phyloP scores from a whole-genome alignment of 2,113 vertebrate species.

The Oostethus manadensis region DNA sequence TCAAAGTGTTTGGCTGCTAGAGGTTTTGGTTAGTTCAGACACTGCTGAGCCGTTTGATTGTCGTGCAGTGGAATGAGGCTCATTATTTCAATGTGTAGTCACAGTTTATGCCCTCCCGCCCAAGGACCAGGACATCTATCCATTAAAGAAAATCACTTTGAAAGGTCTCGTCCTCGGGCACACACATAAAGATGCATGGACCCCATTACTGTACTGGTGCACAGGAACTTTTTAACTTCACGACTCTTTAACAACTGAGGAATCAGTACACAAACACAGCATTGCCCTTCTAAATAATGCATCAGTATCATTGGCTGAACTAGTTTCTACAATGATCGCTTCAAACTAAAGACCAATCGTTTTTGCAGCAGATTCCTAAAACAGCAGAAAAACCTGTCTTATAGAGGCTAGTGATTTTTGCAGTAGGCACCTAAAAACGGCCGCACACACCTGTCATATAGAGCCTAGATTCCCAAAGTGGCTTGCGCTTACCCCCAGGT shows the following conservation, averaged over 20 bases:
- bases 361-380: not conserved
- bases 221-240: constrained; percentile 24
- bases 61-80: constrained; percentile 48
- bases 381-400: too few species aligned
- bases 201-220: constrained; percentile 18
- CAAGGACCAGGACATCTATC: constrained; percentile 43
- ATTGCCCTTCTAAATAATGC: constrained; percentile 16
- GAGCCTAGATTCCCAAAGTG: too few species aligned
- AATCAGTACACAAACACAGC: not conserved
- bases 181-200: constrained; percentile 6
- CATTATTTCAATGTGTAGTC: constrained; percentile 70
- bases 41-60: constrained; percentile 16
- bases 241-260: constrained; percentile 21
- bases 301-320: not conserved
- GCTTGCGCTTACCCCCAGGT: too few species aligned
- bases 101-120: constrained; percentile 51
- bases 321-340: too few species aligned
- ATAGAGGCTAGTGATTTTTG: too few species aligned
- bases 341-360: not conserved
- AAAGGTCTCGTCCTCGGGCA: constrained; percentile 39
- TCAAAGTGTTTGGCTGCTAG: constrained; percentile 30
- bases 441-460: too few species aligned
- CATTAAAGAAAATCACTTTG: constrained; percentile 41
- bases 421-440: too few species aligned
- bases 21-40: constrained; percentile 26